Evolutionary conservation across 2,113 vertebrate species (phyloP), one percentile per base, ranked within the genome.

Genomic region (Nestor notabilis): DNA sequence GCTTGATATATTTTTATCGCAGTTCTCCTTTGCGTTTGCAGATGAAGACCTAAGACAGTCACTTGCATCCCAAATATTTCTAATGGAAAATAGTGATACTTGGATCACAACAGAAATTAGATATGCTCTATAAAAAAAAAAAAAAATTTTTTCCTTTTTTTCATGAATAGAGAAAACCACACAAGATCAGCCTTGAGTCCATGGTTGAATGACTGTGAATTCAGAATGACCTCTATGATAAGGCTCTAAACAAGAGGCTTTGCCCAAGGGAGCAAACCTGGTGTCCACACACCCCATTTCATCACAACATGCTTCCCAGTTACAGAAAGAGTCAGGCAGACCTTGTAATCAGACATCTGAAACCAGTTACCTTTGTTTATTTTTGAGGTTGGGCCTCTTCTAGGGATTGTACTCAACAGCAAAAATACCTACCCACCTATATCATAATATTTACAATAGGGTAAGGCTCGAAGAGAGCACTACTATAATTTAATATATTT

Each of bases 281-380:
- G 37, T 75, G 39, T 60, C 77, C 75, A 46, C 77, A 82, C 23
- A 13, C 13, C n/a, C 49, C 4, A 0, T 76, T 87, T 47, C 87
- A 91, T 47, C 74, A 74, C 44, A 87, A 11, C 0, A 0, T 60
- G 79, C 37, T 93, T 81, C 77, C 37, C 95, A 76, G 49, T 61
- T 33, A 46, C 4, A 52, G 29, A 44, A 33, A 64, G 72, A 68
- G 72, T 47, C 47, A 33, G 70, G 12, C 6, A 1, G 46, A 24
- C 71, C 65, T 44, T 70, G n/a, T 37, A 69, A 84, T 63, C 56
- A 69, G 76, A 28, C 82, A 96, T 71, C 77, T 93, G 94, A 96
- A 97, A 95, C 83, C 90, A 85, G 92, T 83, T 89, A 72, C 79
- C 47, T 94, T 46, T 97, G 95, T 95, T 97, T 96, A 75, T 74